Conservation (phyloP, 2,797 vertebrate species). For the Pygocentrus nattereri region DNA sequence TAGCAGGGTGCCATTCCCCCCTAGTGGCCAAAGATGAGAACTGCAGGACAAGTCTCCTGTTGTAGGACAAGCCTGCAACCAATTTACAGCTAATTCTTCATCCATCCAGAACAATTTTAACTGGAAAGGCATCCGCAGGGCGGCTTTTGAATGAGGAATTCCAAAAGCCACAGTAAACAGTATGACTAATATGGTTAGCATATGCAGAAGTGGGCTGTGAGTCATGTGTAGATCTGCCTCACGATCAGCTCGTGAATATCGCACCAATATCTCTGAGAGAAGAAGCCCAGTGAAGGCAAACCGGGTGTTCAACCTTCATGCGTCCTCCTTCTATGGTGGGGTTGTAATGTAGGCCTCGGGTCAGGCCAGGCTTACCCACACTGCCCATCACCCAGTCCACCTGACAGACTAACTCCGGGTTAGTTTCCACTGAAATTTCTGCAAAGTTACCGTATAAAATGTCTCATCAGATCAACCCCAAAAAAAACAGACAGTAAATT, state of each 20-base stretch:
- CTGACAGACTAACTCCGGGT: neutral
- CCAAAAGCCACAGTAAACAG: neutral
- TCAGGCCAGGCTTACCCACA: constrained; percentile 15
- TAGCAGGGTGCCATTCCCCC: constrained; percentile 17
- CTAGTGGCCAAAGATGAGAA: constrained; percentile 28
- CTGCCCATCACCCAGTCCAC: neutral
- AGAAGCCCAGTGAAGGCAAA: neutral
- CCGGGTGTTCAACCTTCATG: neutral
- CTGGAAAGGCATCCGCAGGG: neutral
- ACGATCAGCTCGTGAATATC: neutral
- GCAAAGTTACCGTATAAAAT: no score
- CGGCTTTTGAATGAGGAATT: neutral
- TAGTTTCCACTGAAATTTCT: no score
- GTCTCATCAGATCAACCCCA: no score
- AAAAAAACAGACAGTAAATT: no score
- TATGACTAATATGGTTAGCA: neutral
- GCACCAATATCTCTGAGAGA: neutral
- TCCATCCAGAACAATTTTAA: neutral
- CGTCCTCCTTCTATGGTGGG: constrained; percentile 1
- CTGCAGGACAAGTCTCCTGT: neutral
- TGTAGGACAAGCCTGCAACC: neutral
- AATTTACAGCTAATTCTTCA: neutral
- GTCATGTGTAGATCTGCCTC: constrained; percentile 19
- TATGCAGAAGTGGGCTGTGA: constrained; percentile 1
- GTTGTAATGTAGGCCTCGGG: neutral